Percentiles rank a stretch among this genome's conserved stretches.
Evolutionary conservation across 2,888 invertebrate species (phyloP).

Genomic region (Meghimatium bilineatum): DNA sequence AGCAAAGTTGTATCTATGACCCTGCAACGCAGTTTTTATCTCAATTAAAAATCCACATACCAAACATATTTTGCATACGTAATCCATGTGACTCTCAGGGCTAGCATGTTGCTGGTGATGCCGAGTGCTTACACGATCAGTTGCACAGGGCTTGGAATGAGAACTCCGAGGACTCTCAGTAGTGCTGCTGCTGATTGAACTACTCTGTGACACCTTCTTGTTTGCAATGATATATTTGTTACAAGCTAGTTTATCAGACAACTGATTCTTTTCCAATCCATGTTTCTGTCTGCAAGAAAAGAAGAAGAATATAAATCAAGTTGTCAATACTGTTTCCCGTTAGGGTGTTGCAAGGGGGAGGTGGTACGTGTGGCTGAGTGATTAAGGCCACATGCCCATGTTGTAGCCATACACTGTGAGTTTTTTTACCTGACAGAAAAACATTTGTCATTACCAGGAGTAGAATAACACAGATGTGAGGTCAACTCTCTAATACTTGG

Average conservation of each 20-base stretch:
- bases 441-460: too few species aligned
- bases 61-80: constrained; percentile 33
- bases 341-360: too few species aligned
- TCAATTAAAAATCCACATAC: constrained; percentile 9
- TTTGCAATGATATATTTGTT: constrained; percentile 37
- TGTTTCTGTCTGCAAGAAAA: constrained; percentile 43
- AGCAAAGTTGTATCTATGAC: too few species aligned
- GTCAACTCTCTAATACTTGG: too few species aligned
- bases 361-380: too few species aligned
- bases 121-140: constrained; percentile 77
- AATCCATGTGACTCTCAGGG: constrained; percentile 6
- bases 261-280: constrained; percentile 31
- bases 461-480: too few species aligned
- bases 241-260: constrained; percentile 26
- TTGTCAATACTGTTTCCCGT: too few species aligned
- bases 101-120: constrained; percentile 75
- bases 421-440: too few species aligned
- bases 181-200: background rate
- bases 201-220: background rate
- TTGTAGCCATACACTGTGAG: too few species aligned
- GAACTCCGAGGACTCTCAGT: constrained; percentile 50
- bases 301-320: background rate
- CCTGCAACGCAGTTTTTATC: too few species aligned
- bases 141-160: constrained; percentile 74
- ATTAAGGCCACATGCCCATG: too few species aligned